Evolutionary conservation across 2,113 vertebrate genomes (phyloP), one percentile per base, ranked within the genome.

Genomic region (Hydrochoerus hydrochaeris): DNA sequence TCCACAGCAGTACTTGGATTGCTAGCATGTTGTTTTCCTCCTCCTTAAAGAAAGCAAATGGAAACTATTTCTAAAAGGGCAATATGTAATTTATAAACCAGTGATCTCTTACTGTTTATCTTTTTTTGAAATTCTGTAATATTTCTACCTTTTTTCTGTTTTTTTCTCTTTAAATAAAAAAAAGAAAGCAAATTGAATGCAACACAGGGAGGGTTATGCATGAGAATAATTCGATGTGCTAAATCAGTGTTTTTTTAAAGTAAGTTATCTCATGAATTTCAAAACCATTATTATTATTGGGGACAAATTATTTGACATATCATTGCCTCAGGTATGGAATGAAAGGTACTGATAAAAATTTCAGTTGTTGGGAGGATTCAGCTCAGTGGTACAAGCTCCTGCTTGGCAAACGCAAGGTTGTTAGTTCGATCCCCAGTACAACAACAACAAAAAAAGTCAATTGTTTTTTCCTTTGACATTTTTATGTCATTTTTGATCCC

Each of bases 401-500:
- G 17, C 54, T 17, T 57, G 54, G 17, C 17, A 52, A 52, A 52
- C 49, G 1, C 49, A 57, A 16, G 54, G 16, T 57, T 5, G 17
- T 57, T 16, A 57, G 54, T 57, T 57, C 54, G 3, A 57, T 57
- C 3, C 54, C 16, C 54, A 14, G 16, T 57, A 57, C 54, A 8
- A 52, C 9, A 52, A 52, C 9, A 52, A 11, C 9, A 52, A 17
- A 17, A 57, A 57, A 19, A 19, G 4, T 57, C 54, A 57, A 57
- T 22, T 58, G 52, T 92, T 92, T 86, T 92, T 69, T 38, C 58
- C 32, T 90, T 95, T 69, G 77, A 96, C 44, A 82, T 85, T 92
- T 62, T 62, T 69, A 57, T 84, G 84, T 80, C 90, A 94, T 84
- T 87, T 97, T 94, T 80, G 90, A 94, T 78, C 95, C 19, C 73